Base-by-base conservation (phyloP, 2,113 vertebrate species). In the Ptilonorhynchus violaceus region DNA sequence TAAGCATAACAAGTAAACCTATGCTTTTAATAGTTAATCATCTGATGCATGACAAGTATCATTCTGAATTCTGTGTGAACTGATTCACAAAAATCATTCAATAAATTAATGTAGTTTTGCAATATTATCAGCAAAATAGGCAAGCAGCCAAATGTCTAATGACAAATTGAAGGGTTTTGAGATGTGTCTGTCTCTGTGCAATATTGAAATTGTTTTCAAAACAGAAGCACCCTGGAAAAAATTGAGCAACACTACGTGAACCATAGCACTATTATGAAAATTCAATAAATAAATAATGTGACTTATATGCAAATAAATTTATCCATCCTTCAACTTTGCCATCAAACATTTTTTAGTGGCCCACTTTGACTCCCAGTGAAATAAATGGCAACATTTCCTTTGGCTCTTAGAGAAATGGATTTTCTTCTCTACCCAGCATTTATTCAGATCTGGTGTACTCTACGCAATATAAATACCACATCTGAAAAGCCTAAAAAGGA, bases 141-240 rank as follows among this genome's bases (percentile, higher is more conserved):
- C 98, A 98, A 94, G 96, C 97, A 96, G 98, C 98, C 98, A 98
- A 98, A 97, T 74, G 96, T 97, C 97, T 98, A 98, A 98, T 97
- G 97, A 97, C 96, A 97, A 98, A 97, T 96, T 98, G 97, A 95
- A 97, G 98, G 96, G 96, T 96, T 98, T 98, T 92, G 97, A 98
- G 96, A 98, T 97, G 95, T 96, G 92, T 97, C 97, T 98, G 96
- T 95, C 97, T 98, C 96, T 97, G 94, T 96, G 96, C 94, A 97
- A 75, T 96, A 96, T 39, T 62, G 47, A 97, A 97, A 97, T 96
- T 98, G 97, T 98, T 98, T 98, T 96, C 97, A 97, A 98, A 98
- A 98, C 97, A 97, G 88, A 98, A 97, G 90, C 96, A 97, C 87
- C 96, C 96, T 97, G 97, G 96, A 97, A 98, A 98, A 96, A 92